Evolutionary conservation across 1,140 invertebrate species (phyloP).

Genomic region (Leptinotarsa lineolata): DNA sequence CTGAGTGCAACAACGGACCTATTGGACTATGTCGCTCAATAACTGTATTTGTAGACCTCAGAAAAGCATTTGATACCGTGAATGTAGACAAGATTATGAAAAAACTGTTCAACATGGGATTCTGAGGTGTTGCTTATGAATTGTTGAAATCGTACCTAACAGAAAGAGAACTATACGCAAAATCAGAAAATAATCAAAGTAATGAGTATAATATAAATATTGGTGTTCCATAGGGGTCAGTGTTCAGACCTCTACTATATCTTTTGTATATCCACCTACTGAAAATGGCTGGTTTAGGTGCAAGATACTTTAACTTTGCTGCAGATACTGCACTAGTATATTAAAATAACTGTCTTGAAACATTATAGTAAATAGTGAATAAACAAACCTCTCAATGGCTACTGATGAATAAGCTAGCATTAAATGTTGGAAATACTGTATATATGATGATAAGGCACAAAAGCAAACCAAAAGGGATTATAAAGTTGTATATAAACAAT

Average conservation of each 20-base stretch:
- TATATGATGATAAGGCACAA: no score
- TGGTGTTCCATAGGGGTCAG: constrained; percentile 18
- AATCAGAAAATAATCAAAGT: constrained; percentile 17
- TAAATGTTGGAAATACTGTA: constrained; percentile 7
- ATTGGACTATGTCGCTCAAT: constrained; percentile 12
- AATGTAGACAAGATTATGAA: constrained; percentile 21
- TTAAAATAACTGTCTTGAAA: constrained; percentile 6
- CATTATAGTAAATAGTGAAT: not conserved
- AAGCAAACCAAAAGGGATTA: no score
- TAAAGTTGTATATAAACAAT: no score
- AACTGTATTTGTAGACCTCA: constrained; percentile 24
- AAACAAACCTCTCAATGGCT: not conserved
- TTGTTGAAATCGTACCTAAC: constrained; percentile 14
- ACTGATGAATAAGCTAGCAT: not conserved
- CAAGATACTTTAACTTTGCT: constrained; percentile 4
- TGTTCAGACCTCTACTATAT: constrained; percentile 9
- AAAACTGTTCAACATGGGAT: constrained; percentile 22
- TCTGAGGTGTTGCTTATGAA: constrained; percentile 17
- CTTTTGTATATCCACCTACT: constrained; percentile 2
- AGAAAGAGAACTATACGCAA: constrained; percentile 11
- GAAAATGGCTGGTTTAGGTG: constrained; percentile 5
- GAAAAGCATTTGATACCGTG: constrained; percentile 27
- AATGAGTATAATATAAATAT: constrained; percentile 17
- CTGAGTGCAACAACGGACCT: constrained; percentile 20
- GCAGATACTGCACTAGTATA: not conserved